phyloP scores from a whole-genome alignment of 2,888 invertebrate genomes.

The Orgyia antiqua region DNA sequence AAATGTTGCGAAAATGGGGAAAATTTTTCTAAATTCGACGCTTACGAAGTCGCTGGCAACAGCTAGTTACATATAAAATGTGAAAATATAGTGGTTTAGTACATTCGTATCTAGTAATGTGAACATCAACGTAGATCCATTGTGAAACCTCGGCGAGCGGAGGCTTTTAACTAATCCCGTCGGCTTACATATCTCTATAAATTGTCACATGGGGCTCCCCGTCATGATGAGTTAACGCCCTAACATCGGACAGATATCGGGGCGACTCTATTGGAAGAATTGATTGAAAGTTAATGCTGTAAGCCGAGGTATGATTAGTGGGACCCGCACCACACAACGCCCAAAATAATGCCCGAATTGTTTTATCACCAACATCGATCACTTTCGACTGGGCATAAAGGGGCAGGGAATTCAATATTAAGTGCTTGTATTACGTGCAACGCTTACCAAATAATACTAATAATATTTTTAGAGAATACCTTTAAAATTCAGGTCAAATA shows the following conservation, averaged over 20 bases:
- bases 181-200: constrained; percentile 26
- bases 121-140: constrained; percentile 3
- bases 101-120: no score
- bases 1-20: no score
- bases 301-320: constrained; percentile 18
- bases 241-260: constrained; percentile 15
- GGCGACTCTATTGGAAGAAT: constrained; percentile 27
- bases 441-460: neutral
- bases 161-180: constrained; percentile 20
- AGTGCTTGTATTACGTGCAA: neutral
- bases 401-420: neutral
- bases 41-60: no score
- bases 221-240: constrained; percentile 20
- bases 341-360: constrained; percentile 7
- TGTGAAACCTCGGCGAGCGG: constrained; percentile 7
- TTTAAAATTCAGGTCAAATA: constrained; percentile 13
- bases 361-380: constrained; percentile 21
- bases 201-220: constrained; percentile 23
- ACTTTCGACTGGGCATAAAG: no score
- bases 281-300: constrained; percentile 31
- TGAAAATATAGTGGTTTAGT: no score
- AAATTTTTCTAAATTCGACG: no score
- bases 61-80: no score
- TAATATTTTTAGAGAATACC: no score
- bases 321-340: constrained; percentile 1